A percentile compares a stretch with the other conserved stretches of the same genome.
Conservation (phyloP, 2,888 invertebrate species). For the Diogma glabrata region DNA sequence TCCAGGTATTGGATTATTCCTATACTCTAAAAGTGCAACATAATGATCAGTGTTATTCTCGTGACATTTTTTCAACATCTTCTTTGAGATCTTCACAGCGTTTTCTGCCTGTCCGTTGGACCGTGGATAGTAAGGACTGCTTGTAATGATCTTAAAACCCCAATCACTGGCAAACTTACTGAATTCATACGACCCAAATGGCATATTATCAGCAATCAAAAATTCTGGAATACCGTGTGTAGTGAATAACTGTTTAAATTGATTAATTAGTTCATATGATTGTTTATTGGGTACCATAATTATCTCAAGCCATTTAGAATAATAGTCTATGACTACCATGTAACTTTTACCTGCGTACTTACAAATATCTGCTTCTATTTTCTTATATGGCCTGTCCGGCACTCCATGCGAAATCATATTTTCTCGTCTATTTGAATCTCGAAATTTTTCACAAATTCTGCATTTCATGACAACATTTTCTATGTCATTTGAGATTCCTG, state of each 20-base stretch:
- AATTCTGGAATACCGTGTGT: conserved; percentile 19
- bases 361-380: conserved; percentile 25
- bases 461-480: conserved; percentile 16
- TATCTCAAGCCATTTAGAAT: conserved; percentile 19
- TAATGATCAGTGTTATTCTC: conserved; percentile 11
- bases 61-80: conserved; percentile 17
- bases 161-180: conserved; percentile 18
- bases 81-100: conserved; percentile 18
- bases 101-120: conserved; percentile 22
- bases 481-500: conserved; percentile 15
- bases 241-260: conserved; percentile 18
- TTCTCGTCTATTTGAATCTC: conserved; percentile 10
- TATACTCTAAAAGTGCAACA: conserved; percentile 14
- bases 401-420: conserved; percentile 21
- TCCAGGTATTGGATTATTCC: conserved; percentile 17
- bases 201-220: conserved; percentile 20
- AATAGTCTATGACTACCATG: conserved; percentile 21
- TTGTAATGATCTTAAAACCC: conserved; percentile 16
- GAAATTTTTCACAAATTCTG: conserved; percentile 20
- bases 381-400: conserved; percentile 23
- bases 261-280: conserved; percentile 12
- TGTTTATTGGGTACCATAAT: conserved; percentile 13
- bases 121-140: conserved; percentile 20
- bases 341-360: conserved; percentile 20
- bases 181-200: conserved; percentile 19